Evolutionary conservation across 2,797 vertebrate genomes (phyloP).

Genomic region (Pantherophis alleghaniensis): DNA sequence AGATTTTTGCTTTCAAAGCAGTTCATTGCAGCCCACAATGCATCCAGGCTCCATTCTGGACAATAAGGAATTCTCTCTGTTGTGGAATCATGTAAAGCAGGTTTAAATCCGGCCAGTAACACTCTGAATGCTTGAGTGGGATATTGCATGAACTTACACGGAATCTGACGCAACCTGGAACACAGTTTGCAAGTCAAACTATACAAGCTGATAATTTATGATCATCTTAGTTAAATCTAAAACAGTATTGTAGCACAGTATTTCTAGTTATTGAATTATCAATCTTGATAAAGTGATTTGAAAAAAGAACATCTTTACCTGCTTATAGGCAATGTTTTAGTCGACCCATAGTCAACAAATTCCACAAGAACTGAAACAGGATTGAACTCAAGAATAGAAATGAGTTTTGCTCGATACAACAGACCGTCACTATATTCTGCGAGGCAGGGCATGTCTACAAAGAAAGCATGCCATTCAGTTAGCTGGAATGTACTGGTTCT

Average conservation of each 20-base stretch:
- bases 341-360: constrained; percentile 90
- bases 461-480: constrained; percentile 25
- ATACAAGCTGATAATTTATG: not conserved
- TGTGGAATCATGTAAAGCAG: constrained; percentile 61
- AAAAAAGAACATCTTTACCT: constrained; percentile 71
- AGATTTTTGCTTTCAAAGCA: constrained; percentile 77
- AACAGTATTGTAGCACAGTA: not conserved
- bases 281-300: rapidly evolving
- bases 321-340: constrained; percentile 75
- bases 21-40: constrained; percentile 80
- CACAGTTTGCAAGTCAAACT: not conserved
- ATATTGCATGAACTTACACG: constrained; percentile 76
- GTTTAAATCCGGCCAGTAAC: constrained; percentile 82
- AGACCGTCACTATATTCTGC: constrained; percentile 84
- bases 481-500: not conserved
- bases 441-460: constrained; percentile 85
- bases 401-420: constrained; percentile 85
- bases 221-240: not conserved
- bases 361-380: constrained; percentile 82
- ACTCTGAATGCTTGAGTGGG: constrained; percentile 78
- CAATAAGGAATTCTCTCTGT: constrained; percentile 79
- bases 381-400: constrained; percentile 72
- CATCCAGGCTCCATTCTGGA: constrained; percentile 84
- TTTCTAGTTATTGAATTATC: not conserved
- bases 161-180: constrained; percentile 83